These are phyloP conservation scores for Phaonia tiefii DNA, from an alignment of 2,888 invertebrate species.

Conservation along the genomic window DNA sequence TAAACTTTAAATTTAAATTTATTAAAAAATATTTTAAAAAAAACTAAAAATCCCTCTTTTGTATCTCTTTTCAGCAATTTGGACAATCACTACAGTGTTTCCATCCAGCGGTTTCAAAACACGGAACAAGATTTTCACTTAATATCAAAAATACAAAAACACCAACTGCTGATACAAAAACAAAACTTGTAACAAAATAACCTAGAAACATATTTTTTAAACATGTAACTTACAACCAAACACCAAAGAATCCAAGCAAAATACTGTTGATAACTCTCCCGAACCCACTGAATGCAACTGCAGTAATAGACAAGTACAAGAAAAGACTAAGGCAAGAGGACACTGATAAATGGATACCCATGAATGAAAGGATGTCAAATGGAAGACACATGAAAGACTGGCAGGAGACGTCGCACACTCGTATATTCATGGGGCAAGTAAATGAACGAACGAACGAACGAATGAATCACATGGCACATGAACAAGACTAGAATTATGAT, in stretches of 20 bases:
- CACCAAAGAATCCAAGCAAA: constrained; percentile 7
- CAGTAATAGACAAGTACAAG: constrained; percentile 11
- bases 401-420: background rate
- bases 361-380: constrained; percentile 13
- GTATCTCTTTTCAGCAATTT: constrained; percentile 57
- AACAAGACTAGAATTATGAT: constrained; percentile 33
- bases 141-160: too few relatives aligned
- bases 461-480: constrained; percentile 27
- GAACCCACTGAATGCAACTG: background rate
- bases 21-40: too few relatives aligned
- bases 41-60: too few relatives aligned
- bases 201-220: constrained; percentile 14
- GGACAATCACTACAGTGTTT: constrained; percentile 65
- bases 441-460: constrained; percentile 26
- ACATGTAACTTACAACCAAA: background rate
- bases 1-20: too few relatives aligned
- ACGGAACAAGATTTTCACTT: constrained; percentile 53
- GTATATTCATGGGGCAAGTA: background rate
- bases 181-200: constrained; percentile 1
- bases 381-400: background rate
- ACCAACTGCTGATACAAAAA: too few relatives aligned
- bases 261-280: background rate
- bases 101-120: constrained; percentile 61
- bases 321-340: constrained; percentile 9
- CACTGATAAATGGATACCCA: constrained; percentile 27